These are phyloP conservation scores for Neuroterus valhalla DNA, from an alignment of 1,140 invertebrate species.

Conservation along the genomic window DNA sequence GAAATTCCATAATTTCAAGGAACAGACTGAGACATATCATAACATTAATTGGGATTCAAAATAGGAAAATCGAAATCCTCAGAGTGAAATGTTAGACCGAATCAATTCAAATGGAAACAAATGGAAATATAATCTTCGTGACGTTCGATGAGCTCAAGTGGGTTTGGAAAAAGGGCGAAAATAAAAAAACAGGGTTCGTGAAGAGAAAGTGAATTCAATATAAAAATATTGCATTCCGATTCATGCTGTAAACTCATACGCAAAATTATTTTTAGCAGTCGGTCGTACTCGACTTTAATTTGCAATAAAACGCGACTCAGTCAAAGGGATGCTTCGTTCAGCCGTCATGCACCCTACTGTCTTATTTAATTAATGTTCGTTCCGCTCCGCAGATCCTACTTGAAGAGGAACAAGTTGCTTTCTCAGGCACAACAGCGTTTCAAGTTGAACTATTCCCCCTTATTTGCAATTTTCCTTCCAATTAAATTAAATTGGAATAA, in stretches of 20 bases:
- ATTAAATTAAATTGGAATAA: no score
- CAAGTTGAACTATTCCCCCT: neutral
- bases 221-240: conserved; percentile 23
- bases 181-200: neutral
- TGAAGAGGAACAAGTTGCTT: conserved; percentile 16
- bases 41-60: neutral
- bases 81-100: neutral
- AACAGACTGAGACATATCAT: neutral
- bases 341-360: conserved; percentile 6
- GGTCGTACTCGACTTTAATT: conserved; percentile 26
- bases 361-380: conserved; percentile 27
- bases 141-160: neutral
- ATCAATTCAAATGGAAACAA: neutral
- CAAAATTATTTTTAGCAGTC: conserved; percentile 22
- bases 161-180: neutral
- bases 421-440: conserved; percentile 19
- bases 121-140: conserved; percentile 7
- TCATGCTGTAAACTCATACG: conserved; percentile 19
- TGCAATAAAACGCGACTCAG: conserved; percentile 28
- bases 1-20: no score
- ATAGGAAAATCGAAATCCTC: neutral
- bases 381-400: neutral
- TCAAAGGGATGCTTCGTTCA: conserved; percentile 27
- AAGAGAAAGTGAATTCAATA: conserved; percentile 8
- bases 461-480: conserved; percentile 1